Evolutionary conservation across 2,797 vertebrate genomes (phyloP), one percentile per base, ranked within the genome.

Genomic region (Cichlasoma orientale): DNA sequence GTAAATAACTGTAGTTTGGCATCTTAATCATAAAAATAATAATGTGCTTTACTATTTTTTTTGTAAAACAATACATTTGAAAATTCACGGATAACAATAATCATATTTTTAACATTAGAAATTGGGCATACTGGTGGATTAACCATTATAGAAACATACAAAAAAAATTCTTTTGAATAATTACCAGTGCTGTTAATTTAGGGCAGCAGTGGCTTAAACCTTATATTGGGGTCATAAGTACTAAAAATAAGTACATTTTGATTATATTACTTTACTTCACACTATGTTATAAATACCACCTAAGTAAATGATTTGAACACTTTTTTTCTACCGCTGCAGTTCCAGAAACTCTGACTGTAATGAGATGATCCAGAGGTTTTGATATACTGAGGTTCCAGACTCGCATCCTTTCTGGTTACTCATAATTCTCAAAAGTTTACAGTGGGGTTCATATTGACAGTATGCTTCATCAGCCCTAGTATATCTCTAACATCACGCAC

Each of bases 391-490:
- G 56, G 13, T 63, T 47, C 29, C 44, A 19, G 29, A 52, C 69
- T 71, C 61, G 29, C 52, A 25, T 72, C 74, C 18, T 18, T 56
- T 54, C 74, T 59, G 25, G 19, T 29, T 54, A 36, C 44, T 41
- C 76, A 56, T 38, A 71, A 56, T 75, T 73, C 36, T 59, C 50
- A 4, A 50, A 29, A 33, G 61, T 21, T 61, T 19, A 75, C 21
- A 9, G 57, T 4, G 13, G 38, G 41, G 18, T 41, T 55, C 13
- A 18, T 41, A 50, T 73, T 57, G 27, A n/a, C 80, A 38, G 18
- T 36, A 6, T 56, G 69, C 61, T 84, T 59, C 56, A 54, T 75
- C 87, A 68, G 54, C 44, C 27, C 31, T 38, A 13, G 21, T 55
- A 31, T 70, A 63, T 75, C 78, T 84, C 13, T 29, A 61, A 5